phyloP scores from a whole-genome alignment of 2,888 invertebrate genomes.

The Automeris io region DNA sequence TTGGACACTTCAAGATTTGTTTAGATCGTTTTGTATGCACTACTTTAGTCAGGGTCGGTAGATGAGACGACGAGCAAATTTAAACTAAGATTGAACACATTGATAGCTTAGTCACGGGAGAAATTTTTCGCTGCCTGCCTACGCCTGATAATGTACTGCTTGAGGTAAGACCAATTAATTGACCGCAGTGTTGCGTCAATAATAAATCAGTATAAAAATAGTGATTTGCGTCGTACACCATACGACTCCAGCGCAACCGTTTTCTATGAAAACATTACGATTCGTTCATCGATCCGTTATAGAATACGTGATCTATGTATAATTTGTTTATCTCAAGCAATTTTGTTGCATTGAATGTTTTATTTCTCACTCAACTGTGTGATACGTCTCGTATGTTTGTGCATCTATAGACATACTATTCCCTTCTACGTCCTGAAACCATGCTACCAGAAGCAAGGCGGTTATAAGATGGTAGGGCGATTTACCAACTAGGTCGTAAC shows the following conservation, averaged over 20 bases:
- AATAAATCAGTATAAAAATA: constrained; percentile 2
- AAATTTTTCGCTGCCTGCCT: not conserved
- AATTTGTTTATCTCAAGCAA: constrained; percentile 15
- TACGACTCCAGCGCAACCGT: constrained; percentile 3
- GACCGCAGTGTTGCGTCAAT: not conserved
- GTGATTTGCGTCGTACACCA: constrained; percentile 4
- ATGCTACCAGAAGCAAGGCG: no score
- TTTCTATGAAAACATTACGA: constrained; percentile 5
- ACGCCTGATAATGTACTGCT: not conserved
- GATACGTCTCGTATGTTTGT: not conserved
- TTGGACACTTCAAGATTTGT: no score
- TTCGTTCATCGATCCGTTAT: constrained; percentile 7
- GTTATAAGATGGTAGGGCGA: no score
- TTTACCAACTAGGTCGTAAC: no score
- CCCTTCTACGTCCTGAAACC: no score
- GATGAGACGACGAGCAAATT: no score
- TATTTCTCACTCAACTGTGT: constrained; percentile 9
- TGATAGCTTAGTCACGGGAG: not conserved
- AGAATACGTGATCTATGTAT: constrained; percentile 13
- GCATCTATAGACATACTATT: no score
- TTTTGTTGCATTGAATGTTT: constrained; percentile 17
- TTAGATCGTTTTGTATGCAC: no score
- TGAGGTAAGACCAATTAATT: constrained; percentile 2
- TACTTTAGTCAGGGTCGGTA: no score
- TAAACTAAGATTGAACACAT: no score